These are phyloP conservation scores for Garra rufa DNA, from an alignment of 2,113 vertebrate species.

Conservation along the genomic window DNA sequence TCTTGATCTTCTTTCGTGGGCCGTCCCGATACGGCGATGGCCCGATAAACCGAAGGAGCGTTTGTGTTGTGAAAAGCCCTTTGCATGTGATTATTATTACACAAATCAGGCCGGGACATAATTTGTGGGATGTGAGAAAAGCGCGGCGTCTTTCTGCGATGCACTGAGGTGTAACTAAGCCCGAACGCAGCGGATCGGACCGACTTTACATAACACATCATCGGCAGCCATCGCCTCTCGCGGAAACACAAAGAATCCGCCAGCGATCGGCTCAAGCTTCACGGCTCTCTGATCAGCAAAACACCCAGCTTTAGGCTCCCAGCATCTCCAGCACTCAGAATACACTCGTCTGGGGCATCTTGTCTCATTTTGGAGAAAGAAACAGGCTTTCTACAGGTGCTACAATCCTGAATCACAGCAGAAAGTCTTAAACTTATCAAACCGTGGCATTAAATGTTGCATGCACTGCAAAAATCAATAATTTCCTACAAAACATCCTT, in stretches of 20 bases:
- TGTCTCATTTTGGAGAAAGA: too few relatives aligned
- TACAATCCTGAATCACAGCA: too few relatives aligned
- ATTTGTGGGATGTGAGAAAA: constrained; percentile 78
- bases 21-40: constrained; percentile 63
- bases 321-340: too few relatives aligned
- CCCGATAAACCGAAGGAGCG: constrained; percentile 73
- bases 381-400: too few relatives aligned
- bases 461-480: too few relatives aligned
- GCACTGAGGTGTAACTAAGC: constrained; percentile 85
- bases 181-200: constrained; percentile 81
- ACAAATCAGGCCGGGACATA: constrained; percentile 73
- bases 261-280: constrained; percentile 66
- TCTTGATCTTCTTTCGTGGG: constrained; percentile 23
- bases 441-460: too few relatives aligned
- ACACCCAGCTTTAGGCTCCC: neutral
- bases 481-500: too few relatives aligned
- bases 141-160: constrained; percentile 71
- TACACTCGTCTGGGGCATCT: too few relatives aligned
- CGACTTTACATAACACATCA: constrained; percentile 86
- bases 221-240: constrained; percentile 78
- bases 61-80: constrained; percentile 75
- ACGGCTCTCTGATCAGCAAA: constrained; percentile 65
- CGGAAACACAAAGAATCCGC: constrained; percentile 82
- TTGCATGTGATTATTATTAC: constrained; percentile 78
- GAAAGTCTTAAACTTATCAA: too few relatives aligned